Evolutionary conservation across 2,113 vertebrate species (phyloP).

Genomic region (Chlamydotis undulata): DNA sequence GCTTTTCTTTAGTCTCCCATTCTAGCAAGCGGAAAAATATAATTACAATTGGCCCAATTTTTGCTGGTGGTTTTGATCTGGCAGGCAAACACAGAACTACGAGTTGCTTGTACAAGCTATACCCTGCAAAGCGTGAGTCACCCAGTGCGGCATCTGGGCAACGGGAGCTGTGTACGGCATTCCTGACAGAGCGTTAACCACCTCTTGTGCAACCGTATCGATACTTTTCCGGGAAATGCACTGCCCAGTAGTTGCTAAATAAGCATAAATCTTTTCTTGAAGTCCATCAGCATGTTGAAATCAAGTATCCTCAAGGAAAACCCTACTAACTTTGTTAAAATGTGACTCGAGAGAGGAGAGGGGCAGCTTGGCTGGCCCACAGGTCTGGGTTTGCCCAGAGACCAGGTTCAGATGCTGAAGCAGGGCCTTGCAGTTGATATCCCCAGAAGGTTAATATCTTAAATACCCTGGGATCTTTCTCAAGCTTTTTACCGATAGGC

Average conservation of each 20-base stretch:
- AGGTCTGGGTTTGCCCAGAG: background rate
- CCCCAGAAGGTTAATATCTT: background rate
- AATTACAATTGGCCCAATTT: background rate
- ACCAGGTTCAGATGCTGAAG: background rate
- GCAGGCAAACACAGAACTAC: background rate
- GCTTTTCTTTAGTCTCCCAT: background rate
- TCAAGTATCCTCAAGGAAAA: background rate
- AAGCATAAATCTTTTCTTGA: background rate
- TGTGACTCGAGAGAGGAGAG: background rate
- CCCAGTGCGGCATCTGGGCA: background rate
- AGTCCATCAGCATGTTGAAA: background rate
- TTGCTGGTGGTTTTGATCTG: background rate
- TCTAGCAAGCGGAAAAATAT: background rate
- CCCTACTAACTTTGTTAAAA: background rate
- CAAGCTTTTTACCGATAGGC: background rate
- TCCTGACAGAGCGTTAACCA: background rate
- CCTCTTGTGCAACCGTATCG: background rate
- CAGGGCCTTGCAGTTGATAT: rapidly evolving
- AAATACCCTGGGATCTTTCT: background rate
- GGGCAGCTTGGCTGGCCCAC: background rate
- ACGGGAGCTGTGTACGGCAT: background rate
- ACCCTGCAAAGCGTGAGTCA: background rate
- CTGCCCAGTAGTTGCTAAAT: background rate
- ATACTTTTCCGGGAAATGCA: background rate
- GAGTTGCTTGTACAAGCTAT: background rate